Evolutionary conservation across 2,888 invertebrate species (phyloP).

Genomic region (Drosophila gaucha): DNA sequence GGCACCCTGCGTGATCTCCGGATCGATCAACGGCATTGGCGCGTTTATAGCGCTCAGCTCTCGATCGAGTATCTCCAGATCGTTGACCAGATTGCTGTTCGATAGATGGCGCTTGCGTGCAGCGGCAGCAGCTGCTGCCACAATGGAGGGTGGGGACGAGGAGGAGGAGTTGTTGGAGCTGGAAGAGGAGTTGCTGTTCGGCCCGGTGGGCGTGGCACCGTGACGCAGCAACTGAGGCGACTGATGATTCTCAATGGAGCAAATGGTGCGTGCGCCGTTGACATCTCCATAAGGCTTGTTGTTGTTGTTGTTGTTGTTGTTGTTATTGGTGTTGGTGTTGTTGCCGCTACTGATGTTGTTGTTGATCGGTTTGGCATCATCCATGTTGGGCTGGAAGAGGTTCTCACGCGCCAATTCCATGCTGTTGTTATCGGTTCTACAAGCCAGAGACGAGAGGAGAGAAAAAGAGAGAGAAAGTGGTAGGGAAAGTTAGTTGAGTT

Average conservation of each 20-base stretch:
- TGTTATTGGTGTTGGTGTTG: constrained; percentile 40
- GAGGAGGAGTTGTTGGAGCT: not conserved
- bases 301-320: constrained; percentile 23
- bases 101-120: constrained; percentile 80
- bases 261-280: constrained; percentile 55
- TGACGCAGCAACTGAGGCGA: constrained; percentile 36
- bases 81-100: constrained; percentile 84
- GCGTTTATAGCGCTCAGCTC: constrained; percentile 85
- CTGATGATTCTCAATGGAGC: constrained; percentile 71
- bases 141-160: not conserved
- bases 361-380: constrained; percentile 72
- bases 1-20: constrained; percentile 85
- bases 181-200: not conserved
- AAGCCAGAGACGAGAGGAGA: constrained; percentile 18
- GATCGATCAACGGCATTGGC: constrained; percentile 85
- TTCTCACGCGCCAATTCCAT: constrained; percentile 82
- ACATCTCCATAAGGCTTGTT: constrained; percentile 27
- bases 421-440: constrained; percentile 78
- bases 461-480: constrained; percentile 68
- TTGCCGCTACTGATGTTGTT: constrained; percentile 48
- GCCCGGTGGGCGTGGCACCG: constrained; percentile 23
- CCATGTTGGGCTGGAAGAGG: constrained; percentile 82
- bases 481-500: constrained; percentile 69
- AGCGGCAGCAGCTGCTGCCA: constrained; percentile 7
- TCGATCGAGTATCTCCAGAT: constrained; percentile 85